Conservation (phyloP, 2,797 vertebrate species). For the Melanotaenia maccullochi region DNA sequence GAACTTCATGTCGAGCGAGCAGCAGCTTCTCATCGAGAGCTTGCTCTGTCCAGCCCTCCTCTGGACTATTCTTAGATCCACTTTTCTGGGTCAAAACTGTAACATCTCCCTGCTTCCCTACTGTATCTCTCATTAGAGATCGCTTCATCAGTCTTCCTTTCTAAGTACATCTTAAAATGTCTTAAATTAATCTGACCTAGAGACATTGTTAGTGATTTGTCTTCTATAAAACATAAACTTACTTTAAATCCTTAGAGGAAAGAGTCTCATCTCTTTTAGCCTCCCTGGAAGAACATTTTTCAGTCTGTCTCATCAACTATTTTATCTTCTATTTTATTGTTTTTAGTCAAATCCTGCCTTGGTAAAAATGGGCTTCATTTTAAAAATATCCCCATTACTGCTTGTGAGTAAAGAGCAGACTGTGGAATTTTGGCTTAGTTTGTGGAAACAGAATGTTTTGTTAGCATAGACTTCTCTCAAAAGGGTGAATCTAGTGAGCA, state of each 20-base stretch:
- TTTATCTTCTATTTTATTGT: background rate
- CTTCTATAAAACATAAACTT: background rate
- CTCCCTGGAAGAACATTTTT: background rate
- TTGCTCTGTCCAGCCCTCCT: constrained; percentile 29
- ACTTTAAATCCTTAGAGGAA: background rate
- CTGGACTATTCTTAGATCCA: constrained; percentile 72
- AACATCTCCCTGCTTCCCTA: constrained; percentile 28
- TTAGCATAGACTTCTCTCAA: background rate
- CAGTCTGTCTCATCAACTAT: background rate
- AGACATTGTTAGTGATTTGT: background rate
- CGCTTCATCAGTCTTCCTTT: background rate
- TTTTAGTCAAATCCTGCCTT: background rate
- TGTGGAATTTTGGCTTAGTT: background rate
- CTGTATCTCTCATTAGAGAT: constrained; percentile 8
- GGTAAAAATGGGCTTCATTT: background rate
- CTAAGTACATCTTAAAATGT: background rate
- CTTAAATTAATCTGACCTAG: background rate
- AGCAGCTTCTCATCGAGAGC: constrained; percentile 42
- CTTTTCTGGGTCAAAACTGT: constrained; percentile 72
- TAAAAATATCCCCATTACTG: constrained; percentile 1
- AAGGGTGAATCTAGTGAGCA: constrained; percentile 20
- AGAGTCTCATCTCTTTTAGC: background rate
- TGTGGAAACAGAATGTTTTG: background rate
- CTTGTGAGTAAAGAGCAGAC: constrained; percentile 1
- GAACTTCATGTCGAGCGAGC: constrained; percentile 35